phyloP scores from a whole-genome alignment of 2,888 invertebrate species.

The Calameuta idolon region DNA sequence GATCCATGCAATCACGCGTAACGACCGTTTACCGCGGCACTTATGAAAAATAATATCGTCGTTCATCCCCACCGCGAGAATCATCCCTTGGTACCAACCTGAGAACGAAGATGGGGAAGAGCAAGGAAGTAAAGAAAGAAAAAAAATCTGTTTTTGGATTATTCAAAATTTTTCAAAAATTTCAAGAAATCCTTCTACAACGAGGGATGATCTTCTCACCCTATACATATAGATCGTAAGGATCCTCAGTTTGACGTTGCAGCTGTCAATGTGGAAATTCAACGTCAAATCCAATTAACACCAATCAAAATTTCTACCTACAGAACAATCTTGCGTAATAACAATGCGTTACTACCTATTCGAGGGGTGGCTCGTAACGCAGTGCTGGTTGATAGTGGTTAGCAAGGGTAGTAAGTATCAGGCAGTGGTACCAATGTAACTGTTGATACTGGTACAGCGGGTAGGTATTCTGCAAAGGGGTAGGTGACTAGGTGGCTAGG shows the following conservation, averaged over 20 bases:
- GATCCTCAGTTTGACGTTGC: no score
- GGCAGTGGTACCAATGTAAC: constrained; percentile 4
- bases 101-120: no score
- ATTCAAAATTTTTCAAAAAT: no score
- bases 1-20: constrained; percentile 54
- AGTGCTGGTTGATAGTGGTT: constrained; percentile 18
- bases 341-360: constrained; percentile 57
- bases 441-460: constrained; percentile 24
- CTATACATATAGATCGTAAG: no score
- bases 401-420: constrained; percentile 25
- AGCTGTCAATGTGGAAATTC: no score
- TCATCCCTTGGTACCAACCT: no score
- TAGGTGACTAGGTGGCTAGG: background rate
- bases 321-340: constrained; percentile 40
- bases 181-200: no score
- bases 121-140: no score
- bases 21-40: constrained; percentile 40
- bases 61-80: background rate
- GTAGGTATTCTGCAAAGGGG: background rate
- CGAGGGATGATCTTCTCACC: background rate
- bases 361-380: constrained; percentile 48
- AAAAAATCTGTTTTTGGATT: no score
- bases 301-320: no score
- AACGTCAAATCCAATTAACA: no score
- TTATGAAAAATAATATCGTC: constrained; percentile 49